Base-by-base conservation (phyloP, 2,113 vertebrate genomes). In the Proterorhinus semilunaris region DNA sequence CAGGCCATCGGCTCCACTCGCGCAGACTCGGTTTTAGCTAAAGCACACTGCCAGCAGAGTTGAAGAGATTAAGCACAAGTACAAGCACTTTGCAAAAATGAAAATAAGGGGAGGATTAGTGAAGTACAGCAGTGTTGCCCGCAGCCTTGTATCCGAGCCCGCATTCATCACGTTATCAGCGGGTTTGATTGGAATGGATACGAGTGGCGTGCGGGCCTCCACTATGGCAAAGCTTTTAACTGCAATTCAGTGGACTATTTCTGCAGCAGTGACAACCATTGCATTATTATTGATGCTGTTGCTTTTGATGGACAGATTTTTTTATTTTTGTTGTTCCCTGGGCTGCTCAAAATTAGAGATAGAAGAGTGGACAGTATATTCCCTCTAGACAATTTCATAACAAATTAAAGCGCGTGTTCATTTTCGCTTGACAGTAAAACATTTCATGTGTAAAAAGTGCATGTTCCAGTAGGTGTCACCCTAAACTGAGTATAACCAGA, bases 401-500 rank as follows among this genome's bases (percentile, higher is more conserved):
- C 11, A 75, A 75, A 71, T 78, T 21, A 36, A 13, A 7, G 47
- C 49, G 47, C 49, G 3, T 21, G 36, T 62, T 58, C 66, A 72
- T 73, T 36, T 47, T 21, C n/a, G 1, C 21, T 21, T 21, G 21
- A 21, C 21, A 21, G 21, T 21, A 21, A 21, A 21, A 1, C 1
- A 21, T 21, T 21, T 1, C 1, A 1, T 45, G 6, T 50, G 15
- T 68, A 47, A 63, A 17, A 42, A 65, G 48, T 47, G 48, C 62
- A 57, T 42, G 71, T 45, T 84, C 86, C 88, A 89, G 86, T 66
- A 89, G 88, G 86, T 87, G 88, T 89, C 88, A 81, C 82, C 81
- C 79, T 87, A 66, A 81, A 71, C 63, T 78, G 71, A 72, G 59
- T 54, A 68, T 49, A 3, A 27, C 16, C n/a, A 15, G 12, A 27